Conservation (phyloP, 2,797 vertebrate species). For the Petrocephalus schoutedeni region DNA sequence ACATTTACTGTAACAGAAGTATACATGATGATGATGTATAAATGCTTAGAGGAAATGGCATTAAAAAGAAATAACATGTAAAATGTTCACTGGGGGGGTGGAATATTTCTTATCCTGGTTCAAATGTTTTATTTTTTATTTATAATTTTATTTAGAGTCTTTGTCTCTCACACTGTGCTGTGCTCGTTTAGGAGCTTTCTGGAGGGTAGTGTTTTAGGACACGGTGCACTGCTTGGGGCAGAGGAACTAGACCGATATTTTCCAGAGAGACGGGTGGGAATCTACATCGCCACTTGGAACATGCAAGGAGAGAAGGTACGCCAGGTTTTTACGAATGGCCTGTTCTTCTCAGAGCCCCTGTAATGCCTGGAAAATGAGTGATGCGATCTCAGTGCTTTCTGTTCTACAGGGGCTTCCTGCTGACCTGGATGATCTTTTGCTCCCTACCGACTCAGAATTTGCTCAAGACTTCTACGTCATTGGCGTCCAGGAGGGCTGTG, state of each 20-base stretch:
- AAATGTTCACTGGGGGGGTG: not conserved
- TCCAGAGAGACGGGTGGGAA: constrained; percentile 73
- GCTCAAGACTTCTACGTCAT: constrained; percentile 91
- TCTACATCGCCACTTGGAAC: constrained; percentile 93
- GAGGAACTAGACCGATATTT: constrained; percentile 92
- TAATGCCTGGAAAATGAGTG: not conserved
- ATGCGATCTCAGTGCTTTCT: constrained; percentile 23
- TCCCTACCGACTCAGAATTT: constrained; percentile 84
- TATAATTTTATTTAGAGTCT: not conserved
- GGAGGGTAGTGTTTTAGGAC: constrained; percentile 88
- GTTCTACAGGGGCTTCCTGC: constrained; percentile 72
- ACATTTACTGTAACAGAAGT: not conserved
- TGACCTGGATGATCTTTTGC: constrained; percentile 84
- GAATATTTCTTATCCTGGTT: not conserved
- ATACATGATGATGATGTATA: not conserved
- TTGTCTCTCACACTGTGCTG: not conserved
- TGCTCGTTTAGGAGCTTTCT: constrained; percentile 78
- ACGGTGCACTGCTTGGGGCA: constrained; percentile 82
- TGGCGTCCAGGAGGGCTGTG: constrained; percentile 92
- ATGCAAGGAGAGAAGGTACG: constrained; percentile 93
- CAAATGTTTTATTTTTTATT: not conserved
- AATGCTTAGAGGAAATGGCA: not conserved
- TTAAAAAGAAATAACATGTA: not conserved
- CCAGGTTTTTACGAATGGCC: not conserved
- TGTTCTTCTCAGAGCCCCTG: not conserved